Conservation (phyloP, 1,140 invertebrate genomes). For the Agrypnia vestita region DNA sequence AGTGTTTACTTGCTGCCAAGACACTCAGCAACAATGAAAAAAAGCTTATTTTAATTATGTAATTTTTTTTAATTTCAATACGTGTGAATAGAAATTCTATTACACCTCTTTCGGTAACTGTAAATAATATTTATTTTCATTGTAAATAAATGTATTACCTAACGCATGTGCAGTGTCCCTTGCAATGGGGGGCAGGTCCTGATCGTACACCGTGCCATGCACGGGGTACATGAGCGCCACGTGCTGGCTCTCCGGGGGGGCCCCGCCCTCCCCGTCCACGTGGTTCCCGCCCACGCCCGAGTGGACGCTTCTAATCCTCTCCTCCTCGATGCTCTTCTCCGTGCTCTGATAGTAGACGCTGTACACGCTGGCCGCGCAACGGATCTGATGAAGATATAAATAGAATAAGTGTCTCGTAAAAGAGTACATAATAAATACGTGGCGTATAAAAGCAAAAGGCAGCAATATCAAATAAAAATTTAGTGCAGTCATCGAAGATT, state of each 20-base stretch:
- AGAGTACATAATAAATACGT: no score
- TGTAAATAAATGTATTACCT: conserved; percentile 45
- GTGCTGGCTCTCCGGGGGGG: conserved; percentile 56
- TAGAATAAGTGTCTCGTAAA: no score
- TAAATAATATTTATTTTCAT: no score
- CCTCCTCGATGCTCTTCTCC: conserved; percentile 75
- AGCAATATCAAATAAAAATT: no score
- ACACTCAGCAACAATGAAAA: no score
- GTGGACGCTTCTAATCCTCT: conserved; percentile 63
- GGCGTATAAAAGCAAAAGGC: no score
- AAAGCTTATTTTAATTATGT: no score
- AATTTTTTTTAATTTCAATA: no score
- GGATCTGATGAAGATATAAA: conserved; percentile 67
- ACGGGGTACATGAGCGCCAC: conserved; percentile 60
- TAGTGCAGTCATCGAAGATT: no score
- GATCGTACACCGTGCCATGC: conserved; percentile 55
- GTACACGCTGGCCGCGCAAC: conserved; percentile 77
- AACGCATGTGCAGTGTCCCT: conserved; percentile 47
- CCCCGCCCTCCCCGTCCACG: conserved; percentile 25
- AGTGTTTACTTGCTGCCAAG: no score
- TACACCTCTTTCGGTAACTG: no score
- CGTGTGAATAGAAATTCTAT: no score
- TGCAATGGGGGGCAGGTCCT: conserved; percentile 50
- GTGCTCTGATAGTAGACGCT: conserved; percentile 77
- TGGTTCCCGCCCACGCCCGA: conserved; percentile 40